phyloP scores from a whole-genome alignment of 1,140 invertebrate species.

The Pollicipes pollicipes region DNA sequence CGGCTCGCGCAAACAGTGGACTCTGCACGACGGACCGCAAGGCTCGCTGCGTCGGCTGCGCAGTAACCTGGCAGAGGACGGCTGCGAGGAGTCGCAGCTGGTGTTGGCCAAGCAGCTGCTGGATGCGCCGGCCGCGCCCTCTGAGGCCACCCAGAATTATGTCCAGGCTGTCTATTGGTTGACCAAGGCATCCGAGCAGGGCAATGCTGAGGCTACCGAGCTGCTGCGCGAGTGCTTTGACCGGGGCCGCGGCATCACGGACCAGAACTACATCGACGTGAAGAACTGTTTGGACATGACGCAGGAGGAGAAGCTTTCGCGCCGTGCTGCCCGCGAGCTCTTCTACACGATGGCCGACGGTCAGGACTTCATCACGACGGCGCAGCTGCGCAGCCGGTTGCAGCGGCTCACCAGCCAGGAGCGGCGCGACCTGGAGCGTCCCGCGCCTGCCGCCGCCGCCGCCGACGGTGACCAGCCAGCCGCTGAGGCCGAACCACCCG shows the following conservation, averaged over 20 bases:
- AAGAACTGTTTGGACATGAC: constrained; percentile 63
- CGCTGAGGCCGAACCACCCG: neutral
- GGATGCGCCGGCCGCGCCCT: constrained; percentile 31
- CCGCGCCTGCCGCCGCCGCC: no score
- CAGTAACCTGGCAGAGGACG: constrained; percentile 54
- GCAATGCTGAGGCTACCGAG: constrained; percentile 63
- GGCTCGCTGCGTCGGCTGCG: constrained; percentile 43
- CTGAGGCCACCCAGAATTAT: constrained; percentile 42
- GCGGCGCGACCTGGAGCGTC: neutral
- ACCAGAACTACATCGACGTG: constrained; percentile 62
- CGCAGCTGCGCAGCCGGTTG: neutral
- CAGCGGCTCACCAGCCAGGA: neutral
- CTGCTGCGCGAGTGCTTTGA: constrained; percentile 57
- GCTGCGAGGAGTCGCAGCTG: constrained; percentile 60
- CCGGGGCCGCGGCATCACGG: constrained; percentile 51
- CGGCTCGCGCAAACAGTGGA: constrained; percentile 9
- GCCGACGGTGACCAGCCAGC: neutral
- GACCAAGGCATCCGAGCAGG: constrained; percentile 71
- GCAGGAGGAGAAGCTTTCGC: constrained; percentile 61
- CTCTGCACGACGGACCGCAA: constrained; percentile 36
- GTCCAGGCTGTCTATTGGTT: constrained; percentile 65
- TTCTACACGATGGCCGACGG: constrained; percentile 64
- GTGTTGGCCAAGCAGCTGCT: constrained; percentile 53
- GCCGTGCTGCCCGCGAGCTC: constrained; percentile 61
- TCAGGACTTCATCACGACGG: constrained; percentile 58